These are phyloP conservation scores for Moxostoma hubbsi DNA, from an alignment of 2,797 vertebrate species.

Conservation along the genomic window DNA sequence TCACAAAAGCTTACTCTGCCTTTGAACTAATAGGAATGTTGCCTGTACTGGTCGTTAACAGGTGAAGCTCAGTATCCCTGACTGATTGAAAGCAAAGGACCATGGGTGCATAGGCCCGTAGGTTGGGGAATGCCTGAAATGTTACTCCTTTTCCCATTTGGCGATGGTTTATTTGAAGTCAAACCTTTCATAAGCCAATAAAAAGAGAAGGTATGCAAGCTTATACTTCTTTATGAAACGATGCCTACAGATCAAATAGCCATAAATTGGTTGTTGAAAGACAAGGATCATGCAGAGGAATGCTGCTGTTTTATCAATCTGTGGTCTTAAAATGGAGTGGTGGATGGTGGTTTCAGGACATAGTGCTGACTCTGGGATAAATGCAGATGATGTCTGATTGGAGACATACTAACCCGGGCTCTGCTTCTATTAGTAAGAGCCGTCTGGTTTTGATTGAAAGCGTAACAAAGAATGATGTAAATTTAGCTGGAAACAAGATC, in stretches of 20 bases:
- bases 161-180: conserved; percentile 47
- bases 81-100: conserved; percentile 31
- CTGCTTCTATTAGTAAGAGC: conserved; percentile 60
- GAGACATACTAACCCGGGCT: conserved; percentile 47
- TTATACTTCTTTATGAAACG: conserved; percentile 30
- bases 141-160: conserved; percentile 34
- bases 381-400: conserved; percentile 44
- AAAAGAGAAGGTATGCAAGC: conserved; percentile 45
- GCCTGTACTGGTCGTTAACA: conserved; percentile 19
- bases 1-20: neutral
- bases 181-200: conserved; percentile 39
- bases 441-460: conserved; percentile 77
- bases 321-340: conserved; percentile 55
- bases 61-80: conserved; percentile 19
- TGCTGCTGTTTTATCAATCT: conserved; percentile 54
- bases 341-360: conserved; percentile 51
- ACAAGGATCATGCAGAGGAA: conserved; percentile 33
- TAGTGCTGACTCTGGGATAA: conserved; percentile 51
- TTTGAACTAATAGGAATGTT: conserved; percentile 20
- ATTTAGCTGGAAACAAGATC: conserved; percentile 66
- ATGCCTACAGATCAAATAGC: conserved; percentile 45
- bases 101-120: conserved; percentile 3
- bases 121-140: conserved; percentile 50
- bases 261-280: conserved; percentile 46
- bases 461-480: conserved; percentile 71